phyloP scores from a whole-genome alignment of 2,888 invertebrate species.

The Hemistola chrysoprasaria region DNA sequence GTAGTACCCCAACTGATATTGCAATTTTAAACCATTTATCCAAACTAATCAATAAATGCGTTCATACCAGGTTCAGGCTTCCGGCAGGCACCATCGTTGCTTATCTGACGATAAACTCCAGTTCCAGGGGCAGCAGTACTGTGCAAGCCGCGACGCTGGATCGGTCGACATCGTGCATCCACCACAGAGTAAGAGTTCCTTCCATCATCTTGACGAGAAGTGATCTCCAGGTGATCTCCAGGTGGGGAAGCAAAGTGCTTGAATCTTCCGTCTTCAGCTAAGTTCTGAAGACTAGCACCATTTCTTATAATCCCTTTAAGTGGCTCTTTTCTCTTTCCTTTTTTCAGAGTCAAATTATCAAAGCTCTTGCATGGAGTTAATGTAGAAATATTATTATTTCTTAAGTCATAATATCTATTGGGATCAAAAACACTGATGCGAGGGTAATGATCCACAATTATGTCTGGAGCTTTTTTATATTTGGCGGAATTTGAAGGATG shows the following conservation, averaged over 20 bases:
- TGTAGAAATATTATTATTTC: conserved; percentile 63
- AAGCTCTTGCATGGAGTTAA: conserved; percentile 72
- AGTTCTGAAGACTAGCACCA: conserved; percentile 69
- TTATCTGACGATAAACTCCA: conserved; percentile 69
- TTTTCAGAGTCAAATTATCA: conserved; percentile 67
- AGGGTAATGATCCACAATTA: conserved; percentile 66
- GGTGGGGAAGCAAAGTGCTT: conserved; percentile 62
- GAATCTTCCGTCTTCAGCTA: conserved; percentile 59
- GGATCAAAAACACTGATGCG: conserved; percentile 63
- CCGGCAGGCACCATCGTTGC: conserved; percentile 48
- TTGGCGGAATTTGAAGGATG: conserved; percentile 38
- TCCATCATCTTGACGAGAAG: conserved; percentile 47
- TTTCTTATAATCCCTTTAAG: conserved; percentile 52
- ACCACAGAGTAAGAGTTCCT: conserved; percentile 68
- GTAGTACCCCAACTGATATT: no score
- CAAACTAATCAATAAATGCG: no score
- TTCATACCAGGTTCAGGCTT: conserved; percentile 51
- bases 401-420: conserved; percentile 61
- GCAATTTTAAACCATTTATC: no score
- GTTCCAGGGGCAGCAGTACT: conserved; percentile 60
- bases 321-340: conserved; percentile 41
- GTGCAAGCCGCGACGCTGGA: conserved; percentile 51
- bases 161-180: conserved; percentile 55
- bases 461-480: conserved; percentile 61
- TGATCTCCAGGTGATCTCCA: conserved; percentile 43